Evolutionary conservation across 2,113 vertebrate species (phyloP), one percentile per base, ranked within the genome.

Genomic region (Osmerus mordax): DNA sequence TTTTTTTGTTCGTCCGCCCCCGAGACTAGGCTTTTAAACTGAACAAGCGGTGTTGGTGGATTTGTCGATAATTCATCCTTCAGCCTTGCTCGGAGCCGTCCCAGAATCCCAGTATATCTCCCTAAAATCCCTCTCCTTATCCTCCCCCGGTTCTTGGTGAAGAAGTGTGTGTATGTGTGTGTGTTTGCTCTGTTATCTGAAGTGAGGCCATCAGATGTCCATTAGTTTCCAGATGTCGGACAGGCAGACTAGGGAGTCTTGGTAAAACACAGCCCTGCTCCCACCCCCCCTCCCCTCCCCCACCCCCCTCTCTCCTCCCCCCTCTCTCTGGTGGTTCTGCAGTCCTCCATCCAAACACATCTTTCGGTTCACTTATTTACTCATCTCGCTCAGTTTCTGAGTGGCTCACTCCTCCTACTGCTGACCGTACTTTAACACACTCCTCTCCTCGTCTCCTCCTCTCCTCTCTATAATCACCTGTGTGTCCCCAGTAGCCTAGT

Each of bases 191-290:
- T 74, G 76, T 85, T 87, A 86, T 84, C 83, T 83, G 52, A 79
- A 72, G 29, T 70, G 25, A 62, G 63, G 12, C 65, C 79, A 78
- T 81, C 75, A 80, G 54, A 69, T 65, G 65, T 86, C 47, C 70
- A 82, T 86, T 83, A 69, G 83, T 87, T 82, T 78, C 81, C 59
- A 59, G 82, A n/a, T 70, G 69, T 81, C 71, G 81, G 76, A 86
- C 84, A 84, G 77, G 72, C 67, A 69, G 75, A 74, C 64, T 41
- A 58, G 77, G 78, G 76, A 84, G 86, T 73, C 67, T 75, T 69
- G 74, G 53, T 77, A 73, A 73, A 85, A 81, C 60, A 62, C 78
- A 77, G 41, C 29, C 76, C 74, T 69, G 41, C 41, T 47, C 41
- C 41, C 32, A 36, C 5, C 32, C 73, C 1, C 23, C 41, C 53